Evolutionary conservation across 2,113 vertebrate genomes (phyloP).

Genomic region (Platysternon megacephalum): DNA sequence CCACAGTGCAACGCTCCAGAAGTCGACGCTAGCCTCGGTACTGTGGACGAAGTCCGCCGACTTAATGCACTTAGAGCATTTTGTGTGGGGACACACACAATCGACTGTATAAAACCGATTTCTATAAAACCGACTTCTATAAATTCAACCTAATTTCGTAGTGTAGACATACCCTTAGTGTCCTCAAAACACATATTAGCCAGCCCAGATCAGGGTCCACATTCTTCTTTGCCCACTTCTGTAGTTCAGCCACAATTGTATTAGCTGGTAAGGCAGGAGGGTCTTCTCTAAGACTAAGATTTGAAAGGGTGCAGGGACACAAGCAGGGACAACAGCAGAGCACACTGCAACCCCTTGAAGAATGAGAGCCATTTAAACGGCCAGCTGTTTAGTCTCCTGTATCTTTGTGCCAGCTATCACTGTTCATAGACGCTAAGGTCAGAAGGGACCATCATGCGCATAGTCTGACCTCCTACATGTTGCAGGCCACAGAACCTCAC

Average conservation of each 20-base stretch:
- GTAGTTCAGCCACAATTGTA: neutral
- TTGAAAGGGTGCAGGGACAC: neutral
- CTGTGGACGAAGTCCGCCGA: too few species aligned
- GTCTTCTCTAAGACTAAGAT: neutral
- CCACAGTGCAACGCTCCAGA: too few species aligned
- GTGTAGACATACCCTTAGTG: too few species aligned
- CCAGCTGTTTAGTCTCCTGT: constrained; percentile 47
- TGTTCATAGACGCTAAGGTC: neutral
- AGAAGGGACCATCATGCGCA: neutral
- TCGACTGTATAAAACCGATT: too few species aligned
- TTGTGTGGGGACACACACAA: too few species aligned
- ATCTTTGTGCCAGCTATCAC: constrained; percentile 7
- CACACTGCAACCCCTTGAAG: neutral
- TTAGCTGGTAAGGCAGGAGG: fast-evolving
- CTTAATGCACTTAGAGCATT: too few species aligned
- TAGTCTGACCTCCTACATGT: neutral
- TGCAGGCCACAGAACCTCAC: neutral
- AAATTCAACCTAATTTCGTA: too few species aligned
- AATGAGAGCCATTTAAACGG: constrained; percentile 30
- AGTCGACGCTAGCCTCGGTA: too few species aligned
- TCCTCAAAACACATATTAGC: neutral
- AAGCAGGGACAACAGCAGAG: neutral
- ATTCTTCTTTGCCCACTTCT: neutral
- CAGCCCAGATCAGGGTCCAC: neutral
- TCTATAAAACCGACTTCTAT: too few species aligned